Base-by-base conservation (phyloP, 2,113 vertebrate species). In the Mungos mungo region DNA sequence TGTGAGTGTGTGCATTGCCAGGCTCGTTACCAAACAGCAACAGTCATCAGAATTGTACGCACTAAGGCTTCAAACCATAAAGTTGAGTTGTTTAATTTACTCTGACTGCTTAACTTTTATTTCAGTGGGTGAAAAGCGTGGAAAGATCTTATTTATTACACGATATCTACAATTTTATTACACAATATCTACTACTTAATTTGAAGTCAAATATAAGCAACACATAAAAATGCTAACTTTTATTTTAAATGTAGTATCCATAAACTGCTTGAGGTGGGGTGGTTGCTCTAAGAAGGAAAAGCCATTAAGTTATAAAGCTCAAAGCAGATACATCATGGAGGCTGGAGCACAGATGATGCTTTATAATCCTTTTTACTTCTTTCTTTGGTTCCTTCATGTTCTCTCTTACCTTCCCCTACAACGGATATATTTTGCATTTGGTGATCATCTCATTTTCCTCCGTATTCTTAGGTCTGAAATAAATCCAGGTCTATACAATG, bases 401-500 rank as follows among this genome's bases (percentile, higher is more conserved):
- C 11, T 15, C 38, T 89, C 50, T 96, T 66, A 81, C 2, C 15
- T 68, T 38, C 6, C 0, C 12, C 23, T 12, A 31, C 7, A 93
- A 35, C 15, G 57, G 60, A 92, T 21, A 60, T 52, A 88, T 85
- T 91, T 85, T 93, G 6, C 19, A 57, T 41, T 57, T 85, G 47
- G 33, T 50, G 38, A 54, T 93, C 77, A 93, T 23, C 66, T 95
- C 8, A 54, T 93, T 89, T 95, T 2, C 54, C 7, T 74, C 33
- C 74, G 33, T n/a, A 33, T 65, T 94, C 38, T 91, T 63, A 77
- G 12, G 5, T 74, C 13, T 95, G 19, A 83, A 84, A 96, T 97
- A 96, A 98, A 94, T 95, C 82, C 90, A 98, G 72, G 3, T 95
- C 88, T 96, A 69, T 92, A 93, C 76, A 98, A 83, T 95, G 95